Evolutionary conservation across 2,797 vertebrate species (phyloP).

Genomic region (Borostomias antarcticus): DNA sequence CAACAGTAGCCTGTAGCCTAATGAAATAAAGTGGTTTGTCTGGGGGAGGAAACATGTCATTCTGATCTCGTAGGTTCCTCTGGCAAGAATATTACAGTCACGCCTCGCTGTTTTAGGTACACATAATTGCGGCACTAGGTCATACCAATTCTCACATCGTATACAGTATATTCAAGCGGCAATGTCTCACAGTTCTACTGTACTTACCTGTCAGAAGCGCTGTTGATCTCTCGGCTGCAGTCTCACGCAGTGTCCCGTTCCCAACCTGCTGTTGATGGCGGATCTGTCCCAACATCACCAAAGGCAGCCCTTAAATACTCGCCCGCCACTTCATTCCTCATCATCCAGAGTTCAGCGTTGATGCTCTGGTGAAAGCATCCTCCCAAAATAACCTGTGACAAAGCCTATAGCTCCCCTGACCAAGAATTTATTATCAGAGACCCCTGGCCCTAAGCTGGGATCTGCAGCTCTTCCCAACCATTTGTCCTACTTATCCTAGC

Average conservation of each 20-base stretch:
- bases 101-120: too few relatives aligned
- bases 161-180: background rate
- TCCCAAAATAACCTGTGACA: slow-evolving; percentile 76
- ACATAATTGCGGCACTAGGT: background rate
- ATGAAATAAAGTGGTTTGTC: background rate
- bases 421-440: too few relatives aligned
- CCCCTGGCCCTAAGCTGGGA: background rate
- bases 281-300: background rate
- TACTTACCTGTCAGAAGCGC: background rate
- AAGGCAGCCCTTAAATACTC: slow-evolving; percentile 64
- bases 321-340: slow-evolving; percentile 46
- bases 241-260: slow-evolving; percentile 13
- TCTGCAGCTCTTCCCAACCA: background rate
- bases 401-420: slow-evolving; percentile 18
- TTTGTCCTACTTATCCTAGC: slow-evolving; percentile 1
- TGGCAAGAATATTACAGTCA: too few relatives aligned
- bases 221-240: background rate
- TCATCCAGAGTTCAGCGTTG: slow-evolving; percentile 39
- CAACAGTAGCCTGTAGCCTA: too few relatives aligned
- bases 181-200: background rate
- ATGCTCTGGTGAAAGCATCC: slow-evolving; percentile 56
- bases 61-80: too few relatives aligned
- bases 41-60: background rate
- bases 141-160: too few relatives aligned
- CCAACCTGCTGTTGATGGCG: background rate